A percentile compares a stretch with the other conserved stretches of the same genome.
These are phyloP conservation scores for Eupithecia pulchellata DNA, from an alignment of 2,888 invertebrate genomes.

Conservation along the genomic window DNA sequence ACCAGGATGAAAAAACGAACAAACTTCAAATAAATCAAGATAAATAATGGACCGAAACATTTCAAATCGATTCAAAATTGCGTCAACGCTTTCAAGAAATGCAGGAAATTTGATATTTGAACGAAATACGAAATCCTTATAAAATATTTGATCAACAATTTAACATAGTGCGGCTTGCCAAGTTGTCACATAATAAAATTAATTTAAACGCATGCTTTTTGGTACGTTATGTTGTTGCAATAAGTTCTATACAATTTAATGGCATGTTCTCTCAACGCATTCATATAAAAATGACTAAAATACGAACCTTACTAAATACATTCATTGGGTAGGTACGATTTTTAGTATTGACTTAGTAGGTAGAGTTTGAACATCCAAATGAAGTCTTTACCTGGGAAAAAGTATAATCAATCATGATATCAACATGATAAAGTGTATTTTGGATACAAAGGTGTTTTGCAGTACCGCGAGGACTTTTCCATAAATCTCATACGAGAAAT, in stretches of 20 bases:
- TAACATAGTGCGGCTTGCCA: conserved; percentile 18
- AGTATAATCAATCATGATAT: background rate
- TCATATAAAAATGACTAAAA: background rate
- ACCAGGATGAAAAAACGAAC: background rate
- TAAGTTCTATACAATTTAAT: background rate
- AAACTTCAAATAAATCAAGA: conserved; percentile 4
- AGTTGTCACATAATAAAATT: background rate
- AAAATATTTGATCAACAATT: conserved; percentile 27
- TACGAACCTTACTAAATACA: background rate
- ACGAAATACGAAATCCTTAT: conserved; percentile 23
- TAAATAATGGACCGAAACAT: background rate
- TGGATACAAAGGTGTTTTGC: background rate
- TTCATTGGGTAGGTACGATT: background rate
- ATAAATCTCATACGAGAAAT: background rate
- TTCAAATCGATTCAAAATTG: background rate
- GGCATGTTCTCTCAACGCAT: background rate
- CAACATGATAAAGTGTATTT: background rate
- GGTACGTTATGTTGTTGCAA: background rate
- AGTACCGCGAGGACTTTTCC: background rate
- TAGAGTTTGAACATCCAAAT: conserved; percentile 3
- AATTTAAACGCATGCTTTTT: background rate
- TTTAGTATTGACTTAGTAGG: background rate
- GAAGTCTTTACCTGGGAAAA: background rate
- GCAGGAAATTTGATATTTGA: conserved; percentile 23
- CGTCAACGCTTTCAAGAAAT: conserved; percentile 27